Conservation (phyloP, 2,888 invertebrate genomes). For the Chrysotoxum bicinctum region DNA sequence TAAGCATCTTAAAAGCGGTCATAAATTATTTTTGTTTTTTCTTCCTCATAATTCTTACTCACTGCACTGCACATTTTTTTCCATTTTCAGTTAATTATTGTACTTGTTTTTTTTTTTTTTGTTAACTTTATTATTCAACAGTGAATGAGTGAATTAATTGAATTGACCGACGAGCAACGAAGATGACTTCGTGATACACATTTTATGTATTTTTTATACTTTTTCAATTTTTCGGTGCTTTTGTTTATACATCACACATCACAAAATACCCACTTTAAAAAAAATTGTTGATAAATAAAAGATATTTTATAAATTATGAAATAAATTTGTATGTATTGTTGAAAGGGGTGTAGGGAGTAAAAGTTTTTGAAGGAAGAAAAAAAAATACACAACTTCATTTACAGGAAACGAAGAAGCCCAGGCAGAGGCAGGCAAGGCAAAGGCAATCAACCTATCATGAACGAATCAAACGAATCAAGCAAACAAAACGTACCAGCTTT, state of each 20-base stretch:
- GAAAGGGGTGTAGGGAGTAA: neutral
- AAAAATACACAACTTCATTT: slow-evolving; percentile 42
- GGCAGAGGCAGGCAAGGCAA: slow-evolving; percentile 1
- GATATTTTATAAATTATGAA: neutral
- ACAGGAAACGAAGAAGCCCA: neutral
- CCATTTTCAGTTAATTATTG: slow-evolving; percentile 1
- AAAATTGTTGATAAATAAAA: neutral
- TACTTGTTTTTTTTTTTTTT: neutral
- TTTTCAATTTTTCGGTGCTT: neutral
- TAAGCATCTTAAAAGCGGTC: slow-evolving; percentile 19
- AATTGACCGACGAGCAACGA: slow-evolving; percentile 41
- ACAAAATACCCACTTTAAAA: neutral
- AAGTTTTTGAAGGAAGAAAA: slow-evolving; percentile 27
- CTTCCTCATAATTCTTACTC: neutral
- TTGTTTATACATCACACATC: neutral
- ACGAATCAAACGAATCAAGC: neutral
- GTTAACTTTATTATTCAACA: slow-evolving; percentile 48
- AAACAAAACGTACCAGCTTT: slow-evolving; percentile 71
- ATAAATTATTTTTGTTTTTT: slow-evolving; percentile 52
- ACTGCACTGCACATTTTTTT: slow-evolving; percentile 32
- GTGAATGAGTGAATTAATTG: slow-evolving; percentile 66
- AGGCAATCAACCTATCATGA: neutral
- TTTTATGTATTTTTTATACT: neutral
- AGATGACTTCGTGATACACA: slow-evolving; percentile 48
- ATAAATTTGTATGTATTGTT: slow-evolving; percentile 6